A percentile compares a stretch with the other conserved stretches of the same genome.
Evolutionary conservation across 2,797 vertebrate species (phyloP).

Genomic region (Telmatherina bonti): DNA sequence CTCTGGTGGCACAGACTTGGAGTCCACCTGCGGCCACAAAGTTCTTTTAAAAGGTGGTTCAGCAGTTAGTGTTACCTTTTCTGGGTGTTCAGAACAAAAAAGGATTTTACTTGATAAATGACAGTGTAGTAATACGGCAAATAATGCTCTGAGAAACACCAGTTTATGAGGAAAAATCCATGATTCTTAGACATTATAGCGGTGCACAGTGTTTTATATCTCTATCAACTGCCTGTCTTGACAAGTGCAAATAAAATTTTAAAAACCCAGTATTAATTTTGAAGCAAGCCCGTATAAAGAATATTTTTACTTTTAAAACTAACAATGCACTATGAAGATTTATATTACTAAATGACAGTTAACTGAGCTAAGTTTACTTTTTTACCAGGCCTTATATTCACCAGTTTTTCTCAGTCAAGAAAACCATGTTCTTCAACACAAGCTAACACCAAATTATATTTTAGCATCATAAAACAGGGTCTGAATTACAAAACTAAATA

Average conservation of each 20-base stretch:
- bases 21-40: constrained; percentile 43
- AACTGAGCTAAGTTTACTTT: not conserved
- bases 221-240: too few species aligned
- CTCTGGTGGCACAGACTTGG: constrained; percentile 43
- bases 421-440: not conserved
- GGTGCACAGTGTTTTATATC: not conserved
- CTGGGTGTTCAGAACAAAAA: constrained; percentile 5
- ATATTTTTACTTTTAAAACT: not conserved
- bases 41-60: constrained; percentile 50
- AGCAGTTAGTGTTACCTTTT: constrained; percentile 22
- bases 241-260: not conserved
- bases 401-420: not conserved
- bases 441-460: not conserved
- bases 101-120: not conserved
- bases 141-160: not conserved
- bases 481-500: not conserved
- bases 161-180: not conserved
- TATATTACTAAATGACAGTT: not conserved
- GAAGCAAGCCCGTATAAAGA: not conserved
- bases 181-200: not conserved
- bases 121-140: not conserved
- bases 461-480: not conserved
- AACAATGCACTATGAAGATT: not conserved
- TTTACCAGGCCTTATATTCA: not conserved
- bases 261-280: not conserved